Base-by-base conservation (phyloP, 2,888 invertebrate genomes). In the Troides aeacus region DNA sequence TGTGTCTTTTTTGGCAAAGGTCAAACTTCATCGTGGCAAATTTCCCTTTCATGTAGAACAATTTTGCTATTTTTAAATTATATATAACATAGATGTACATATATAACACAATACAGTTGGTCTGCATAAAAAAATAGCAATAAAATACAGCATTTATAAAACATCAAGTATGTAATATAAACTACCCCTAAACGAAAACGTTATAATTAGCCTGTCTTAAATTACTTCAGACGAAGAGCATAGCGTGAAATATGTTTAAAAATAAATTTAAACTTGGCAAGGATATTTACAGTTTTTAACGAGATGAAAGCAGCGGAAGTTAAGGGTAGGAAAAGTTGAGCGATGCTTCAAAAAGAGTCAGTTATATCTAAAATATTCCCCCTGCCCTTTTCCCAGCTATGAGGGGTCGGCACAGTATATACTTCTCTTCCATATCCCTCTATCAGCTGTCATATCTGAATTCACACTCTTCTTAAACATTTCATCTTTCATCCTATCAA, bases 261-360 rank as follows among this genome's bases (percentile, higher is more conserved):
- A 57, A 36, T 53, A 61, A 66, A 15, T 53, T 66, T 30, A 50
- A 46, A 60, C 17, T 66, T 61, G 21, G 2, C 36, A 61, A 61
- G 39, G 8, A 56, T 60, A 61, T 65, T 65, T 8, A n/a, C 61
- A 50, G 60, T 50, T 61, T 66, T 66, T 66, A 66, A 66, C 60
- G 66, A 66, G 23, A 61, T 66, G 66, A 53, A 61, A 66, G 39
- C 60, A 66, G 36, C 50, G 61, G 61, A 61, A 66, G 60, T 60
- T 61, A 53, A 24, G 23, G 24, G 46, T 60, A 61, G 60, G 21
- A 18, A 61, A 61, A 66, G 66, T 61, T 66, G n/a, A 23, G 57
- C 57, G 23, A 58, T 23, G 15, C 57, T 58, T 58, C 17, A 6
- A 17, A 39, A 39, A 39, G 64, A 21, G 56, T 15, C 3, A 12